These are phyloP conservation scores for Pteropus alecto DNA, from an alignment of 2,113 vertebrate species.

Conservation along the genomic window DNA sequence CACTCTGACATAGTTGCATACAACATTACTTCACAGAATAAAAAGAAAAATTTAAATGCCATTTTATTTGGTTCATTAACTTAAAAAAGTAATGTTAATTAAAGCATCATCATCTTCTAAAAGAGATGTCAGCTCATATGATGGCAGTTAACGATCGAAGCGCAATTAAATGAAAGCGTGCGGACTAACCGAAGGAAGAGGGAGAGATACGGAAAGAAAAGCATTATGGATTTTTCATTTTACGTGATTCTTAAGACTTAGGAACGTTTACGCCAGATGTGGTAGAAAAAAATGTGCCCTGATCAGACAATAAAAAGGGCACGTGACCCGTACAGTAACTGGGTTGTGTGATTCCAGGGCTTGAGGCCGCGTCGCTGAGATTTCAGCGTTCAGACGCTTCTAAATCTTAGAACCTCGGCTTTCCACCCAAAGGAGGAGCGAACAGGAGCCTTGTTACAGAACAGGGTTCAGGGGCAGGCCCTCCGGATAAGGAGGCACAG, in stretches of 20 bases:
- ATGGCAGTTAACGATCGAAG: neutral
- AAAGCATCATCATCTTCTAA: neutral
- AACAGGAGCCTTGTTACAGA: neutral
- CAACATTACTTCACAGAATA: neutral
- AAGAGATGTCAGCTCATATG: neutral
- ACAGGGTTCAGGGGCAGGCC: neutral
- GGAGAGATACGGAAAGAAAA: neutral
- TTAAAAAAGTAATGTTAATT: neutral
- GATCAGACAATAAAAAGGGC: neutral
- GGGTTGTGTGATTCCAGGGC: rapidly evolving
- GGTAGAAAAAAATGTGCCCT: neutral
- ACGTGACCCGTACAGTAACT: rapidly evolving
- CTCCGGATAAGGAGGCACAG: rapidly evolving
- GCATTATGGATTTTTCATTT: neutral
- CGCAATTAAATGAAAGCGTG: neutral
- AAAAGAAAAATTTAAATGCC: neutral
- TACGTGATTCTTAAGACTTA: neutral
- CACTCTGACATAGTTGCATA: neutral
- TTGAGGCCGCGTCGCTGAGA: rapidly evolving
- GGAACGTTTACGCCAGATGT: neutral
- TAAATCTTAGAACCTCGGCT: neutral
- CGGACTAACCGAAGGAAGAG: neutral
- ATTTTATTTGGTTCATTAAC: neutral
- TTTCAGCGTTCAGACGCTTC: neutral
- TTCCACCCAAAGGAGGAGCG: neutral